Evolutionary conservation across 2,888 invertebrate species (phyloP), one percentile per base, ranked within the genome.

Genomic region (Drosophila rubida): DNA sequence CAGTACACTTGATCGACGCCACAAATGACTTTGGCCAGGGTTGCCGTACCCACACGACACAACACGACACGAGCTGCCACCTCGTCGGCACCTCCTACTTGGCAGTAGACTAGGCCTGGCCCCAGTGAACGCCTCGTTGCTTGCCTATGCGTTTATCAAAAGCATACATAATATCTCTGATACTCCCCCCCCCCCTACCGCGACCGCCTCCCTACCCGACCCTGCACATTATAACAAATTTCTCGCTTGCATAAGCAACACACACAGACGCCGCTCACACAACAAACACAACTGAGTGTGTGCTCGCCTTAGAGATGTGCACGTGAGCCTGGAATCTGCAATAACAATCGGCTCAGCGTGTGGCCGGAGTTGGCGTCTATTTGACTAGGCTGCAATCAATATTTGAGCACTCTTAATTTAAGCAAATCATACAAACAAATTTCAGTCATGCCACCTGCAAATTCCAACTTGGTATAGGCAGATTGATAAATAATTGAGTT

Each of bases 211-310:
- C n/a, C n/a, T n/a, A n/a, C n/a, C n/a, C n/a, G n/a, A n/a, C n/a
- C n/a, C 75, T 70, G 73, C 84, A 82, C 78, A 87, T 88, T 88
- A 89, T 79, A 87, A 87, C 81, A 87, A 89, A 87, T 87, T 87
- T 88, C 77, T 77, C 88, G 89, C 87, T 88, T 87, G 86, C 85
- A 83, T 89, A 83, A 83, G 82, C 82, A 83, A 69, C 87, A 37
- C 35, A 70, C 68, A 86, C 65, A 79, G 73, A 86, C 63, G 75
- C 73, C 13, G 68, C 65, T 83, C 65, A 79, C 73, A 64, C 59
- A 75, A 64, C 75, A 78, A 69, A 75, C 62, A 78, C 59, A 69
- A 30, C 46, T 48, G 41, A 25, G 54, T 19, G 6, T 45, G 23
- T 44, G 62, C 59, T 61, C 60, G 48, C 55, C 45, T 53, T 74